Base-by-base conservation (phyloP, 2,888 invertebrate genomes). In the Thumatha senex region DNA sequence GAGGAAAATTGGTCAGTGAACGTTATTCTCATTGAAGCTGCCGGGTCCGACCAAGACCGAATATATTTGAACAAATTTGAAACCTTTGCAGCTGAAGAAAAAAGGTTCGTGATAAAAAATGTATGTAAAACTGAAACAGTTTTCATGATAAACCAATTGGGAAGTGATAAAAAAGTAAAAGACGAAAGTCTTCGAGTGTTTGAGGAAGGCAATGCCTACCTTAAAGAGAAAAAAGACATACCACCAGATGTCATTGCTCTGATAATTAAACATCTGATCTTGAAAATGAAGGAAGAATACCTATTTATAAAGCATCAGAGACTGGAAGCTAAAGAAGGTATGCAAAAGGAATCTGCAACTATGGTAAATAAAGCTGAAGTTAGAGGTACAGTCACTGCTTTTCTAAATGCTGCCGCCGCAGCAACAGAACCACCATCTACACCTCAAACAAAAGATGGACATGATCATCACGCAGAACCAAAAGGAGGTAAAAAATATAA, bases 91-190 rank as follows among this genome's bases (percentile, higher is more conserved):
- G 78, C 82, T 0, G 73, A 83, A 67, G 89, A 89, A 62, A 86
- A 80, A 67, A 71, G 91, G 61, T 90, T 86, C 66, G 88, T 91
- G 0, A 74, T 90, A 2, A 91, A 89, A 71, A 90, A 87, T 64
- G 89, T 91, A 44, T 85, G 84, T 54, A 89, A 84, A 76, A 84
- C 87, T 0, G 89, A 91, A 74, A 89, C 90, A 2, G 83, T 85
- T 46, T 90, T 90, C 56, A 91, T 91, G 91, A 76, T 90, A 3
- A 90, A 89, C 61, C 90, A 90, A 68, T 76, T 90, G 7, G 90
- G 90, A 5, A 81, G 77, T 10, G 89, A 89, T 44, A 89, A 88
- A 62, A 89, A 88, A 62, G 69, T 82, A 0, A 89, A 84, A 72
- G 86, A 89, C 63, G 83, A 84, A 11, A 84, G 71, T 67, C 67